A percentile compares a stretch with the other conserved stretches of the same genome.
Conservation (phyloP, 2,797 vertebrate genomes). For the Channallabes apus region DNA sequence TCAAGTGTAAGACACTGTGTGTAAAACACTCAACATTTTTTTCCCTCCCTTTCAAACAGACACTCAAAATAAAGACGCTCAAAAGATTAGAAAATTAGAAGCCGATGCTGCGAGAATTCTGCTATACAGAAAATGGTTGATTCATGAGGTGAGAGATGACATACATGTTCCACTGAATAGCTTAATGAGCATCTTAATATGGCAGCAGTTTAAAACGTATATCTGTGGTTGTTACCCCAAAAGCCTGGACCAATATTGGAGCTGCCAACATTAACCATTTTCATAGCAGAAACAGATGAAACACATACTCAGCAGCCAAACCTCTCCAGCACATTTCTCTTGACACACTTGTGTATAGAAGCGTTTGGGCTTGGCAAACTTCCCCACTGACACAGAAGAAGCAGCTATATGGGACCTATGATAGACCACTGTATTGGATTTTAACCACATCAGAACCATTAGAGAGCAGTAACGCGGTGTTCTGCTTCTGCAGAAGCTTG, state of each 20-base stretch:
- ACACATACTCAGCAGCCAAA: constrained; percentile 16
- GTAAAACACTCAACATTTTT: background rate
- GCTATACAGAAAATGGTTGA: constrained; percentile 17
- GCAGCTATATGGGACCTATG: constrained; percentile 1
- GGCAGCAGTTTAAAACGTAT: constrained; percentile 16
- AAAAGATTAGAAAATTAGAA: constrained; percentile 3
- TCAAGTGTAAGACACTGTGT: constrained; percentile 24
- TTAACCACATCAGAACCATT: constrained; percentile 38
- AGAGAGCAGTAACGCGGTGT: background rate
- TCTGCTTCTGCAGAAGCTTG: constrained; percentile 18
- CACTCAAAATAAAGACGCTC: constrained; percentile 1
- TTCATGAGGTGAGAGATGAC: constrained; percentile 12
- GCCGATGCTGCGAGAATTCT: background rate
- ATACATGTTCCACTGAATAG: constrained; percentile 20
- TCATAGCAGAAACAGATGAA: constrained; percentile 8
- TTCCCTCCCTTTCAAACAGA: background rate
- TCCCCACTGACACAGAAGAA: background rate
- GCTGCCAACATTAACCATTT: constrained; percentile 17
- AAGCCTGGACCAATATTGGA: constrained; percentile 22
- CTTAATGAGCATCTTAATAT: constrained; percentile 24
- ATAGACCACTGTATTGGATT: constrained; percentile 21
- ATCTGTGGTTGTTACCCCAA: constrained; percentile 6
- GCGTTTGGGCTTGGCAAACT: background rate
- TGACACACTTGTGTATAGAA: constrained; percentile 11
- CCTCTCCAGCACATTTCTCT: background rate